Percentiles rank a stretch among this genome's conserved stretches.
phyloP scores from a whole-genome alignment of 2,888 invertebrate genomes.

The Anticlea derivata region DNA sequence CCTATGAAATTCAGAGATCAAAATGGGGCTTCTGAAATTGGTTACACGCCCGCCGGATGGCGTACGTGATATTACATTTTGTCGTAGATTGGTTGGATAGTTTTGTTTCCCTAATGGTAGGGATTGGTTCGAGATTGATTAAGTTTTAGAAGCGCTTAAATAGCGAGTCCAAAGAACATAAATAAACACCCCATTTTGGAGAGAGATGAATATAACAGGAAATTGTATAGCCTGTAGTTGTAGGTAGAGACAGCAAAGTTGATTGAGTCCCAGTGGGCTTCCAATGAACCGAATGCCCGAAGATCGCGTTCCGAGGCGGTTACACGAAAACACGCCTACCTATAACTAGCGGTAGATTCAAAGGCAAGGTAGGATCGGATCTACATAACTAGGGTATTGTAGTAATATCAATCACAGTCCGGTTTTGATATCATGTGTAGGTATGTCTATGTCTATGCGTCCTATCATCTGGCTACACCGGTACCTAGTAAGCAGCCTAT shows the following conservation, averaged over 20 bases:
- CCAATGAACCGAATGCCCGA: constrained; percentile 18
- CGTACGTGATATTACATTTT: constrained; percentile 11
- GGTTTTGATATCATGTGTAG: too few species aligned
- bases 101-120: neutral
- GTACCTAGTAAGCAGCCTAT: too few species aligned
- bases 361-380: too few species aligned
- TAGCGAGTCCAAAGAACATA: neutral
- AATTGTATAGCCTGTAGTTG: neutral
- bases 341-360: neutral
- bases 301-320: constrained; percentile 9
- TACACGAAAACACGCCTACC: constrained; percentile 2
- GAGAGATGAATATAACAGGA: neutral
- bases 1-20: constrained; percentile 1
- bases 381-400: too few species aligned
- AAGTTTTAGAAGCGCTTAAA: constrained; percentile 7
- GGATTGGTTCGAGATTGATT: constrained; percentile 8
- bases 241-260: constrained; percentile 4
- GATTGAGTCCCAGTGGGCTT: constrained; percentile 18
- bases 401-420: too few species aligned
- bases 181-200: neutral
- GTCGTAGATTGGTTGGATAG: constrained; percentile 7
- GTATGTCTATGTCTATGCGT: too few species aligned
- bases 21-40: constrained; percentile 11
- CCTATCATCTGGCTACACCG: too few species aligned
- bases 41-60: neutral